Conservation (phyloP, 2,888 invertebrate species). For the Drosophila paramelanica region DNA sequence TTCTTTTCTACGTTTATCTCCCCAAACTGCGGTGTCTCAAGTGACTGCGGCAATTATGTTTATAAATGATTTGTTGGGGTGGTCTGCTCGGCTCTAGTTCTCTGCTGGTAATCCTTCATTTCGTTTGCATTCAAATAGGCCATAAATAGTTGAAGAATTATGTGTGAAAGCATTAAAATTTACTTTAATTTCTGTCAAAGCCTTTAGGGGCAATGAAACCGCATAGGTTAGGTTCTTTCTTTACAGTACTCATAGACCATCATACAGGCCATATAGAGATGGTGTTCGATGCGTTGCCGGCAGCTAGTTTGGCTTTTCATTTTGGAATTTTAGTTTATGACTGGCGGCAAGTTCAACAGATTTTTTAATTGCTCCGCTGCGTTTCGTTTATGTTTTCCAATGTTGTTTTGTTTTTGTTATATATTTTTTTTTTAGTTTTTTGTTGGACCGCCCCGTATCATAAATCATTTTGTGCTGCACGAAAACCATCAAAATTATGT, state of each 20-base stretch:
- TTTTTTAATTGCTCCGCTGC: slow-evolving; percentile 72
- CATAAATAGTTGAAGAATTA: slow-evolving; percentile 63
- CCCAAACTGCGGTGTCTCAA: slow-evolving; percentile 31
- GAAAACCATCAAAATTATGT: slow-evolving; percentile 24
- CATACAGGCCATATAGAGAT: not conserved
- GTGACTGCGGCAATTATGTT: slow-evolving; percentile 66
- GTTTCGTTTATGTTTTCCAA: slow-evolving; percentile 56
- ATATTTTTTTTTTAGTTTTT: not conserved
- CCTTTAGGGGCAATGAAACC: slow-evolving; percentile 42
- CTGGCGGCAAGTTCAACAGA: slow-evolving; percentile 69
- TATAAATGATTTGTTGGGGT: slow-evolving; percentile 78
- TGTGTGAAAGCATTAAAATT: slow-evolving; percentile 74
- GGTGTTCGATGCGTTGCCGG: slow-evolving; percentile 4
- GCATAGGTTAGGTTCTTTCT: slow-evolving; percentile 18
- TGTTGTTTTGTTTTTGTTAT: slow-evolving; percentile 46
- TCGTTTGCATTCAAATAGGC: slow-evolving; percentile 36
- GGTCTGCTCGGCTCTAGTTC: slow-evolving; percentile 45
- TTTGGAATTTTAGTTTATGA: slow-evolving; percentile 46
- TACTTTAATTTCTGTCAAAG: slow-evolving; percentile 62
- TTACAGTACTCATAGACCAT: slow-evolving; percentile 2
- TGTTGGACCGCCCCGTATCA: slow-evolving; percentile 50
- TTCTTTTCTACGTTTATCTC: slow-evolving; percentile 32
- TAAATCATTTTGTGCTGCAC: slow-evolving; percentile 51
- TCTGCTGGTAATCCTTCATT: slow-evolving; percentile 63
- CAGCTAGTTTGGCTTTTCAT: slow-evolving; percentile 29